Conservation (phyloP, 2,113 vertebrate species). For the Zingel zingel region DNA sequence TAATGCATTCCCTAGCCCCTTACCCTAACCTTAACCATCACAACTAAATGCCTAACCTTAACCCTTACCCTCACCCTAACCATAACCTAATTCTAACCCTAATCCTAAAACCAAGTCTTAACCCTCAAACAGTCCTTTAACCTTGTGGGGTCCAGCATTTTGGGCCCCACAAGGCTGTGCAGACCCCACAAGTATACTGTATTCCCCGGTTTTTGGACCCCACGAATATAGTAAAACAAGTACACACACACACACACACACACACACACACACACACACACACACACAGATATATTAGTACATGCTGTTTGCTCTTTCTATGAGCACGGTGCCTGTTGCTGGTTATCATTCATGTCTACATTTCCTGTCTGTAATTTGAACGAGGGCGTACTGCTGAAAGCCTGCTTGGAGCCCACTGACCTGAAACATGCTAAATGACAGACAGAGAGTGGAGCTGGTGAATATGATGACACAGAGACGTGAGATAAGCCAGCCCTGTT, state of each 20-base stretch:
- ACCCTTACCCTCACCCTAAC: no score
- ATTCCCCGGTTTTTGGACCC: no score
- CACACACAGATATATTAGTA: constrained; percentile 24
- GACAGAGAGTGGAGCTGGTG: constrained; percentile 38
- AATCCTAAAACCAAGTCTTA: no score
- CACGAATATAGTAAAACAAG: no score
- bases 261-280: constrained; percentile 15
- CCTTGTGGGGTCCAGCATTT: no score
- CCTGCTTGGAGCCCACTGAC: constrained; percentile 66
- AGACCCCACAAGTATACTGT: no score
- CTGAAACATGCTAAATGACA: constrained; percentile 74
- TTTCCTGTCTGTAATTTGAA: constrained; percentile 67
- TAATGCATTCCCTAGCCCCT: no score
- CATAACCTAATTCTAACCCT: no score
- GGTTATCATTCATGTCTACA: constrained; percentile 69
- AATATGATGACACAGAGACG: constrained; percentile 62
- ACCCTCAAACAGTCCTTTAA: no score
- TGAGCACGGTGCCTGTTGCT: constrained; percentile 30
- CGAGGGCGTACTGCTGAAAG: constrained; percentile 47
- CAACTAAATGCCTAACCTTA: no score
- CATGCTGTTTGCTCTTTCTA: constrained; percentile 40
- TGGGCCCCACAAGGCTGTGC: no score
- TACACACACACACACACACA: constrained; percentile 12
- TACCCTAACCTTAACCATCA: no score
- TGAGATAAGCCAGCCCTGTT: constrained; percentile 56